These are phyloP conservation scores for Melinopterus prodromus DNA, from an alignment of 2,888 invertebrate genomes.

Conservation along the genomic window DNA sequence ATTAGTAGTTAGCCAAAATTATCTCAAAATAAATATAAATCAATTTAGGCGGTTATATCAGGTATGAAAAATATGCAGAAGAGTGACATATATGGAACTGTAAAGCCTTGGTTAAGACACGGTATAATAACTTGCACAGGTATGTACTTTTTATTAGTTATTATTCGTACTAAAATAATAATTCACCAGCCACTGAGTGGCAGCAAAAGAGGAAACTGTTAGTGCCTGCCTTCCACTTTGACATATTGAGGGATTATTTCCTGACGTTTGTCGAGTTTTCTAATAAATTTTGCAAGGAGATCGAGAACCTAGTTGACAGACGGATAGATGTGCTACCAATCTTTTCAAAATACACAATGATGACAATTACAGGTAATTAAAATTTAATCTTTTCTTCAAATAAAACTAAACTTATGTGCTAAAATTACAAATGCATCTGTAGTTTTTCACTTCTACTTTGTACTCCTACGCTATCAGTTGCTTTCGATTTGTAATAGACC, in stretches of 20 bases:
- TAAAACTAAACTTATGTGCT: not conserved
- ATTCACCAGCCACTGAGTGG: not conserved
- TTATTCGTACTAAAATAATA: not conserved
- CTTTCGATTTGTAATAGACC: not conserved
- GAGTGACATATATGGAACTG: not conserved
- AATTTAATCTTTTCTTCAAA: not conserved
- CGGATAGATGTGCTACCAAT: not conserved
- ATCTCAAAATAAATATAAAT: not conserved
- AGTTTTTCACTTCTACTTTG: not conserved
- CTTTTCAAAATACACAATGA: not conserved
- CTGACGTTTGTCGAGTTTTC: not conserved
- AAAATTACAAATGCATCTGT: no score
- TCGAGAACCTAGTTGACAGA: not conserved
- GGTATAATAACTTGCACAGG: not conserved
- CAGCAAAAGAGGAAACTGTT: not conserved
- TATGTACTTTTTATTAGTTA: not conserved
- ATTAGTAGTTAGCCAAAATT: not conserved
- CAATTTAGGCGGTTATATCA: not conserved
- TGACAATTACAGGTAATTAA: not conserved
- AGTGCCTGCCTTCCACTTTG: not conserved
- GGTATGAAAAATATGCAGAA: not conserved
- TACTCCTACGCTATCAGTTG: not conserved
- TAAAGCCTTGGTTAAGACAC: not conserved
- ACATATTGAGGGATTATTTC: not conserved
- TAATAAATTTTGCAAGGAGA: not conserved